These are phyloP conservation scores for Aix galericulata DNA, from an alignment of 2,113 vertebrate species.

Conservation along the genomic window DNA sequence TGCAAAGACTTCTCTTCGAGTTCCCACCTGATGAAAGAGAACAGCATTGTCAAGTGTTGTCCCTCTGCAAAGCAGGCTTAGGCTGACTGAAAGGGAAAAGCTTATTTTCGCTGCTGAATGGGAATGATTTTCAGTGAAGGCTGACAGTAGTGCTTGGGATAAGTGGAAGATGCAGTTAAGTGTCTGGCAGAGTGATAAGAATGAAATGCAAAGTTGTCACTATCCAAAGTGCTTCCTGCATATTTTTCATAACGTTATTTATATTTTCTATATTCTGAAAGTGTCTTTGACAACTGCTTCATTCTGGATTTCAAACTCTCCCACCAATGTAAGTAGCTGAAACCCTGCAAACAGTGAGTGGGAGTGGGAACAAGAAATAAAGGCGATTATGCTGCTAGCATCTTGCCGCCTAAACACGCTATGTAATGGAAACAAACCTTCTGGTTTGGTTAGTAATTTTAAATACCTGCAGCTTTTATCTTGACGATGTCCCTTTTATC, in stretches of 20 bases:
- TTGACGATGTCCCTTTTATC: neutral
- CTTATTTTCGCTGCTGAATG: neutral
- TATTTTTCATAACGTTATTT: neutral
- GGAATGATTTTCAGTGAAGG: neutral
- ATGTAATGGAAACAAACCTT: neutral
- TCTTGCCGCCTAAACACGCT: neutral
- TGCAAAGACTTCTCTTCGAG: neutral
- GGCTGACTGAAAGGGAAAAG: neutral
- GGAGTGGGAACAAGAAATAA: neutral
- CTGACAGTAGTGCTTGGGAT: neutral
- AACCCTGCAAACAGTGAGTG: neutral
- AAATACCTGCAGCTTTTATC: neutral
- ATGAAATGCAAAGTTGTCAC: neutral
- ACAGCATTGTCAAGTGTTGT: neutral
- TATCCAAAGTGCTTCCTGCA: neutral
- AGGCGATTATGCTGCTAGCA: neutral
- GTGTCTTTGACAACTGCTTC: neutral
- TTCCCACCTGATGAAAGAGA: constrained; percentile 5
- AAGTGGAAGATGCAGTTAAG: neutral
- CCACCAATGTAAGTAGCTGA: neutral
- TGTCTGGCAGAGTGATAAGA: neutral
- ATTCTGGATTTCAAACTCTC: neutral
- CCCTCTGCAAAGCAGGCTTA: neutral
- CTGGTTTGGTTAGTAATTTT: neutral
- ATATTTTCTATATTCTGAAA: neutral